phyloP scores from a whole-genome alignment of 2,113 vertebrate species.

The Sylvia atricapilla region DNA sequence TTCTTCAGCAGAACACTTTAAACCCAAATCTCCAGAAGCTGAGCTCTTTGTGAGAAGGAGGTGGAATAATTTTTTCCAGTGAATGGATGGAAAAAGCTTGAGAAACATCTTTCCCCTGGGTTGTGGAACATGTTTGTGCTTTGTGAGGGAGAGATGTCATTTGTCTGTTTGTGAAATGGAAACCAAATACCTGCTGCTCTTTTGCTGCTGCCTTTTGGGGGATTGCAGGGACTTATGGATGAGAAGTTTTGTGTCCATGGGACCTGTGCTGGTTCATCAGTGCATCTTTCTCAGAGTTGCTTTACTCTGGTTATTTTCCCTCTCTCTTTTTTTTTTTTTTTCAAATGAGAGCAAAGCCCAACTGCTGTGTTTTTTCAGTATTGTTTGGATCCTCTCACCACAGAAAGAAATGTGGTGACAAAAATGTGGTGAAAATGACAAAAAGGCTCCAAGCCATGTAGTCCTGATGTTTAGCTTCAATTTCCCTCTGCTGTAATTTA shows the following conservation, averaged over 20 bases:
- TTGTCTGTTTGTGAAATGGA: constrained; percentile 5
- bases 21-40: background rate
- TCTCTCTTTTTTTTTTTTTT: too few species aligned
- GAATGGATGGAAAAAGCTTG: constrained; percentile 22
- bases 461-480: background rate
- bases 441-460: background rate
- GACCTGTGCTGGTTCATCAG: background rate
- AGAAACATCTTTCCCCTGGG: constrained; percentile 43
- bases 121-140: constrained; percentile 8
- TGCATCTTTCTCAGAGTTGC: background rate
- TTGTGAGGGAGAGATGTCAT: background rate
- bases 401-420: background rate
- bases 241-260: background rate
- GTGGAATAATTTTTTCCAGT: background rate
- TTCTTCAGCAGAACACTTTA: background rate
- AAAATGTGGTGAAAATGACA: too few species aligned
- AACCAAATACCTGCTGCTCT: constrained; percentile 6
- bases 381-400: background rate
- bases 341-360: background rate
- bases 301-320: background rate
- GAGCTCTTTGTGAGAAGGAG: background rate
- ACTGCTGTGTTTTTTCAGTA: background rate
- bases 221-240: background rate
- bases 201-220: background rate
- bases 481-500: background rate